Conservation (phyloP, 2,113 vertebrate genomes). For the Mixornis gularis region DNA sequence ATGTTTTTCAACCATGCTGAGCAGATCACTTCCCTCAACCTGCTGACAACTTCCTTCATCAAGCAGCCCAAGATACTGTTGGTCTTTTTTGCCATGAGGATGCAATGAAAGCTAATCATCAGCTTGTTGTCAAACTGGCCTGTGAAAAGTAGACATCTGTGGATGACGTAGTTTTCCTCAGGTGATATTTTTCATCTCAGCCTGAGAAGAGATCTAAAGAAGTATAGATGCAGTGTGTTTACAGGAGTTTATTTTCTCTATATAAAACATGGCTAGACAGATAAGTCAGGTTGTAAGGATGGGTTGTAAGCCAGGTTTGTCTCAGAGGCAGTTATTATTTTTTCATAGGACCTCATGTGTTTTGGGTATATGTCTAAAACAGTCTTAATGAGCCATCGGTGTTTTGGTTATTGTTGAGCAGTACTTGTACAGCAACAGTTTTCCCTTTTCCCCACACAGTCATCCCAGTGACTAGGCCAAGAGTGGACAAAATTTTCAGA, state of each 20-base stretch:
- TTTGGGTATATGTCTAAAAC: neutral
- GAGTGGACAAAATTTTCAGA: neutral
- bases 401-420: neutral
- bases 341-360: neutral
- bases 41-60: neutral
- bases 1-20: neutral
- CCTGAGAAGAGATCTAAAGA: neutral
- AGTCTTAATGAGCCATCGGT: neutral
- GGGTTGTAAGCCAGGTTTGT: neutral
- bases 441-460: neutral
- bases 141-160: neutral
- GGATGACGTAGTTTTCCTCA: neutral
- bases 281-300: neutral
- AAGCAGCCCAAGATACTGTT: neutral
- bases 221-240: neutral
- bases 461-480: accelerated
- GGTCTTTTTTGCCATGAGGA: neutral
- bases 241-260: neutral
- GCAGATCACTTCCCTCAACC: neutral
- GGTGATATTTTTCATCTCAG: neutral
- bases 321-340: neutral
- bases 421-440: neutral
- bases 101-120: neutral
- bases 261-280: neutral
- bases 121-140: neutral